These are phyloP conservation scores for Argynnis bischoffii DNA, from an alignment of 2,888 invertebrate species.

Conservation along the genomic window DNA sequence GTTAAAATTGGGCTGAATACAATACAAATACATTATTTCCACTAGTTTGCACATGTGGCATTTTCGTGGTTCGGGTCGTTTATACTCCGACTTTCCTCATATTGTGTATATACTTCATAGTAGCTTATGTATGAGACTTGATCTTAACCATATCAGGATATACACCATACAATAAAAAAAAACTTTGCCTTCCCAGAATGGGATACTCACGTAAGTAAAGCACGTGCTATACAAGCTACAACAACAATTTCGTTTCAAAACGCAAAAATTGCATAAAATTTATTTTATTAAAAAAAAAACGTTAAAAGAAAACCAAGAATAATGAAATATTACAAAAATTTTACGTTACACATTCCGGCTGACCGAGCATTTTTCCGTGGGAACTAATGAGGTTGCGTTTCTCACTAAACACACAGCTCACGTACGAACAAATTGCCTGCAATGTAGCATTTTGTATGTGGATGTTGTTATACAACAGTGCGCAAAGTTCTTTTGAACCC, in stretches of 20 bases:
- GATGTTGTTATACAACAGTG: constrained; percentile 31
- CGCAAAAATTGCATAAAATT: background rate
- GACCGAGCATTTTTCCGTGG: constrained; percentile 39
- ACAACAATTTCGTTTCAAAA: background rate
- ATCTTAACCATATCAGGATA: too few relatives aligned
- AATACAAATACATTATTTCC: too few relatives aligned
- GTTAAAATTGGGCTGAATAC: too few relatives aligned
- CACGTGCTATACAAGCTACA: background rate
- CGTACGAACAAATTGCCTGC: constrained; percentile 40
- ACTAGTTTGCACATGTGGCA: too few relatives aligned
- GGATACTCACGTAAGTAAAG: too few relatives aligned
- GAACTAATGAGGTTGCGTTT: constrained; percentile 40
- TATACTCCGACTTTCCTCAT: too few relatives aligned
- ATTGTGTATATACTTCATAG: too few relatives aligned
- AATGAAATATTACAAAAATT: constrained; percentile 25
- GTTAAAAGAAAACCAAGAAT: background rate
- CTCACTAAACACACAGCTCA: constrained; percentile 36
- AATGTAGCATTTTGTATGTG: constrained; percentile 38
- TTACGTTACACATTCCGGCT: constrained; percentile 24
- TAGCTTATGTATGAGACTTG: too few relatives aligned
- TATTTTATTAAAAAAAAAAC: background rate
- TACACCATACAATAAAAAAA: too few relatives aligned
- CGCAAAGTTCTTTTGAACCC: constrained; percentile 37
- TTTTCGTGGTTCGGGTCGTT: too few relatives aligned
- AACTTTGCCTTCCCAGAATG: too few relatives aligned